phyloP scores from a whole-genome alignment of 2,888 invertebrate species.

The Mimachlamys varia region DNA sequence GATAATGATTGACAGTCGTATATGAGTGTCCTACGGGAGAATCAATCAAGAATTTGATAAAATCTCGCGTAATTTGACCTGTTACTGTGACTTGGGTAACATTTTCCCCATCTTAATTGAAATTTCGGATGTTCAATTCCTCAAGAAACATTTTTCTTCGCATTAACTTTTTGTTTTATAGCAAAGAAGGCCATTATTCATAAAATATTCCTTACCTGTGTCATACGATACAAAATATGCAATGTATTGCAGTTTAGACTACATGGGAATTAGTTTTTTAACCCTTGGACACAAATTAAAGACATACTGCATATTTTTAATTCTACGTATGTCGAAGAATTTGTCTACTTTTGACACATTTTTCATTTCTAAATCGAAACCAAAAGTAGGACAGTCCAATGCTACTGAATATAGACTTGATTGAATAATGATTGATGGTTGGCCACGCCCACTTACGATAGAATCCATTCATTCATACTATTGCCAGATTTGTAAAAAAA shows the following conservation, averaged over 20 bases:
- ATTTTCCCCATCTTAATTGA: background rate
- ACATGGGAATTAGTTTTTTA: background rate
- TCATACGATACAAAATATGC: background rate
- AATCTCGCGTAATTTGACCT: background rate
- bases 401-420: constrained; percentile 27
- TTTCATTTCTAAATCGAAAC: background rate
- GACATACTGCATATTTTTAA: background rate
- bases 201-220: background rate
- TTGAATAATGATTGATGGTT: constrained; percentile 36
- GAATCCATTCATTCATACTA: constrained; percentile 24
- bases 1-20: background rate
- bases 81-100: background rate
- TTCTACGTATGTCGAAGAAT: background rate
- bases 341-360: background rate
- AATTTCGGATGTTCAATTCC: background rate
- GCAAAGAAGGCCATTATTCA: constrained; percentile 5
- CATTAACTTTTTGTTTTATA: background rate
- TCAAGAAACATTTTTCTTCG: background rate
- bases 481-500: constrained; percentile 36
- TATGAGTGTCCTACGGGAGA: constrained; percentile 19
- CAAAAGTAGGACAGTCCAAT: background rate
- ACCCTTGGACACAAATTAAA: background rate
- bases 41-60: background rate
- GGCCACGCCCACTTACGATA: constrained; percentile 24
- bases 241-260: background rate